Conservation (phyloP, 2,888 invertebrate genomes). For the Anticlea derivata region DNA sequence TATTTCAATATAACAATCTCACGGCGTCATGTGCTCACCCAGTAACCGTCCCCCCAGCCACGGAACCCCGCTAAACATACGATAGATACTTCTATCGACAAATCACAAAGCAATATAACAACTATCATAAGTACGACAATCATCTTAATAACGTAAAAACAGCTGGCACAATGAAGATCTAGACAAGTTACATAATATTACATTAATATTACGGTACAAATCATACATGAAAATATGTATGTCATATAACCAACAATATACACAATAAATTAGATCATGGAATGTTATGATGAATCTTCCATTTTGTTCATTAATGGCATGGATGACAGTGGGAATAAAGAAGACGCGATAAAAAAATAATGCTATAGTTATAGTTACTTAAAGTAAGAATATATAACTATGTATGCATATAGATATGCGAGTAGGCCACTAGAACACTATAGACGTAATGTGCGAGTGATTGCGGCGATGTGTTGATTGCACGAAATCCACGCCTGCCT, state of each 20-base stretch:
- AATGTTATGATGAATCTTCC: constrained; percentile 76
- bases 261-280: constrained; percentile 83
- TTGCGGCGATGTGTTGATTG: constrained; percentile 18
- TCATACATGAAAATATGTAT: constrained; percentile 80
- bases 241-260: constrained; percentile 74
- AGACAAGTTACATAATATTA: constrained; percentile 73
- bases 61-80: constrained; percentile 7
- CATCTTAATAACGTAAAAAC: constrained; percentile 73
- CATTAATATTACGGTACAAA: constrained; percentile 63
- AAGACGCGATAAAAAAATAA: constrained; percentile 71
- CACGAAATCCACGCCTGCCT: constrained; percentile 27
- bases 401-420: constrained; percentile 33
- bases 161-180: constrained; percentile 83
- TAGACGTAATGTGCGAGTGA: constrained; percentile 28
- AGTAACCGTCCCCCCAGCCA: constrained; percentile 1
- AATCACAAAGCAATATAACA: constrained; percentile 75
- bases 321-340: constrained; percentile 49
- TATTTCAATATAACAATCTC: constrained; percentile 14
- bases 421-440: constrained; percentile 60
- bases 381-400: constrained; percentile 33
- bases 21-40: background rate
- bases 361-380: constrained; percentile 47
- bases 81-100: constrained; percentile 29
- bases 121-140: constrained; percentile 80
- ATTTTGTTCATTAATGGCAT: constrained; percentile 54